phyloP scores from a whole-genome alignment of 2,113 vertebrate species.

The Macroglossus sobrinus region DNA sequence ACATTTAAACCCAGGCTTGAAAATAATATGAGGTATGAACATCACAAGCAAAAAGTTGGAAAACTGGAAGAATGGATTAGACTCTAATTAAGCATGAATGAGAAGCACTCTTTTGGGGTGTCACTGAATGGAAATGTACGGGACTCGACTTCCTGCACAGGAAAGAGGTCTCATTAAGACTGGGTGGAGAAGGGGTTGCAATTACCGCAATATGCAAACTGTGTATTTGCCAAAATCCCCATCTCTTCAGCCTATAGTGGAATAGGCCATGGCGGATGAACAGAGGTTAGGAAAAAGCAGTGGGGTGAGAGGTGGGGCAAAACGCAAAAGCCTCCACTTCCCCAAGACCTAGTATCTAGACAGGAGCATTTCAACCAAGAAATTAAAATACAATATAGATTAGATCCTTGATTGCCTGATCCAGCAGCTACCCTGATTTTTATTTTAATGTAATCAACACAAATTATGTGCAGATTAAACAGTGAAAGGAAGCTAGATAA shows the following conservation, averaged over 20 bases:
- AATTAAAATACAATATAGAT: constrained; percentile 64
- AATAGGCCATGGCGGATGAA: not conserved
- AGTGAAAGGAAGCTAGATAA: constrained; percentile 64
- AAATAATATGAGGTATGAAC: not conserved
- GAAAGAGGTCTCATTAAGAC: not conserved
- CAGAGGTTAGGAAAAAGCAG: not conserved
- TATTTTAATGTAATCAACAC: constrained; percentile 79
- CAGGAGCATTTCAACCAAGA: constrained; percentile 60
- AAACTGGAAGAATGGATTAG: constrained; percentile 34
- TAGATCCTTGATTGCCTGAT: constrained; percentile 71
- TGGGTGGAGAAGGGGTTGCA: not conserved
- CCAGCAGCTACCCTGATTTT: constrained; percentile 67
- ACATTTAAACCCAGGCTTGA: constrained; percentile 47
- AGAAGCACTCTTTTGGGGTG: not conserved
- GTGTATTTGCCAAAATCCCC: not conserved
- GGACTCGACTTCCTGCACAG: constrained; percentile 9
- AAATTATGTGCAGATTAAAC: constrained; percentile 75
- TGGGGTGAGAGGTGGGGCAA: not conserved
- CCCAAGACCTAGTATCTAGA: not conserved
- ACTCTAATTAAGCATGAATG: constrained; percentile 1
- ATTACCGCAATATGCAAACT: not conserved
- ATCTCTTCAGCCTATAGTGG: not conserved
- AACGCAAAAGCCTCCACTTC: not conserved
- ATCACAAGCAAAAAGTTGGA: constrained; percentile 16
- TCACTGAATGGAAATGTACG: not conserved